Conservation (phyloP, 2,797 vertebrate genomes). For the Myotis myotis region DNA sequence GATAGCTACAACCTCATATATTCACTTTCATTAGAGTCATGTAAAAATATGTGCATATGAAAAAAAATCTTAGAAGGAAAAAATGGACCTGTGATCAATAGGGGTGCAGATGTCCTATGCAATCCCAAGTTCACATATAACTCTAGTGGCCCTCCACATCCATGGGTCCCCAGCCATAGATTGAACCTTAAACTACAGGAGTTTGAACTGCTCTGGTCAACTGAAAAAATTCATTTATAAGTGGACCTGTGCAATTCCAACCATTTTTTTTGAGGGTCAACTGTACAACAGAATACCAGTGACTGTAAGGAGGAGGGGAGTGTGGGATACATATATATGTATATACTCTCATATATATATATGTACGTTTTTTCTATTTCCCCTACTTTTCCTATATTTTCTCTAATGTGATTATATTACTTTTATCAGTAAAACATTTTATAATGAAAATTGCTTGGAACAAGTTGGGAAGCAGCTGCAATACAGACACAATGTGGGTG, state of each 20-base stretch:
- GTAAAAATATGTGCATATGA: not conserved
- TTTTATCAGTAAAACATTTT: constrained; percentile 26
- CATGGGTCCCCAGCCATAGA: not conserved
- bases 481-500: not conserved
- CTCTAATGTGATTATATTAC: not conserved
- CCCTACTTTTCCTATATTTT: not conserved
- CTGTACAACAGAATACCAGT: not conserved
- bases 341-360: not conserved
- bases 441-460: constrained; percentile 23
- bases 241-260: not conserved
- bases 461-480: not conserved
- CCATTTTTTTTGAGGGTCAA: not conserved
- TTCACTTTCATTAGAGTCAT: not conserved
- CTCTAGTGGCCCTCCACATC: not conserved
- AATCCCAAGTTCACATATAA: not conserved
- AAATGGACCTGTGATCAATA: not conserved
- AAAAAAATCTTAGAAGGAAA: constrained; percentile 29
- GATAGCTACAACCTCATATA: not conserved
- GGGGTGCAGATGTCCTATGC: not conserved
- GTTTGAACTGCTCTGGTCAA: not conserved
- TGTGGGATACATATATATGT: not conserved
- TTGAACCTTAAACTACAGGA: not conserved
- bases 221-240: not conserved
- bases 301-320: not conserved
- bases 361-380: not conserved